phyloP scores from a whole-genome alignment of 2,113 vertebrate species.

The Papio anubis region DNA sequence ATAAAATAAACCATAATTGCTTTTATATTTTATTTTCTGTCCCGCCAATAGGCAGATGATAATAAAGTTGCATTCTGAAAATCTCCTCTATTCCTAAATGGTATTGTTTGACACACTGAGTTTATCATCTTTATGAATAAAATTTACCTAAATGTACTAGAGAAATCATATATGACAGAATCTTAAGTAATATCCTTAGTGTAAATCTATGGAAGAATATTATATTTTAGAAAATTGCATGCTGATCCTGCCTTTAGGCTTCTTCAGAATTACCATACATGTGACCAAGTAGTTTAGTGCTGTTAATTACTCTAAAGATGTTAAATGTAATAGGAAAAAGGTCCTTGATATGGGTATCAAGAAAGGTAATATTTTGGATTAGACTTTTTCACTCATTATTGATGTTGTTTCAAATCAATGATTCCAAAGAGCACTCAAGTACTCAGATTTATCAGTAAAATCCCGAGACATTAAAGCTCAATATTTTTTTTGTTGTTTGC shows the following conservation, averaged over 20 bases:
- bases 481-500: too few species aligned
- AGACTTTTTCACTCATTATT: neutral
- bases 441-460: neutral
- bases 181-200: neutral
- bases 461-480: neutral
- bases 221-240: neutral
- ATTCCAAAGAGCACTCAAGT: neutral
- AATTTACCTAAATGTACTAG: constrained; percentile 21
- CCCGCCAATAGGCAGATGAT: neutral
- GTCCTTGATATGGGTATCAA: neutral
- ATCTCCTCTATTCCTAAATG: constrained; percentile 21
- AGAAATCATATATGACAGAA: neutral
- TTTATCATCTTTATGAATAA: constrained; percentile 27
- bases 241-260: fast-evolving
- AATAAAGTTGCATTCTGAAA: constrained; percentile 29
- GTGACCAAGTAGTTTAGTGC: neutral
- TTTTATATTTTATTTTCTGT: neutral
- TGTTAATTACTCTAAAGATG: neutral
- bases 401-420: neutral
- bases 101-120: neutral
- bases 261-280: neutral
- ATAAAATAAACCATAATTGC: neutral
- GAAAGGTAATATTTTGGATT: neutral
- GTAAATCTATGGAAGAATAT: neutral
- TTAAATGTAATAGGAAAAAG: neutral